Conservation (phyloP, 2,797 vertebrate species). For the Mastacembelus armatus region DNA sequence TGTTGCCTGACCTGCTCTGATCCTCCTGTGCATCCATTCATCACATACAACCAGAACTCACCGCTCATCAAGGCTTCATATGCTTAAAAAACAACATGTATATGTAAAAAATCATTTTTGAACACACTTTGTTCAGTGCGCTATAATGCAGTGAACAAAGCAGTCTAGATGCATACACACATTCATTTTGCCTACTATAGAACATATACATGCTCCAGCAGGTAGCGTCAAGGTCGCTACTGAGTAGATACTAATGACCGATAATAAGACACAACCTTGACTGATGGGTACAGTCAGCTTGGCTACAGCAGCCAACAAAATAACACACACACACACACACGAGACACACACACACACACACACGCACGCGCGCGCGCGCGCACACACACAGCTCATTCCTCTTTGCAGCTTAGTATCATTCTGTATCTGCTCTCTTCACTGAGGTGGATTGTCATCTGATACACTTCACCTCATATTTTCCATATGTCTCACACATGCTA, state of each 20-base stretch:
- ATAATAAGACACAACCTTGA: constrained; percentile 80
- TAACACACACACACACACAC: constrained; percentile 9
- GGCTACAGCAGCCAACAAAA: constrained; percentile 55
- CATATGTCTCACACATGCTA: too few species aligned
- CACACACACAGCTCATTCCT: constrained; percentile 4
- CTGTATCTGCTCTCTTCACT: constrained; percentile 29
- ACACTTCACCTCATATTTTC: constrained; percentile 25
- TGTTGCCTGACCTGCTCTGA: constrained; percentile 60
- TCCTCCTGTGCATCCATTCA: constrained; percentile 59
- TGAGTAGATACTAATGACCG: constrained; percentile 77
- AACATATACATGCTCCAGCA: constrained; percentile 58
- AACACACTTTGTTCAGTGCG: constrained; percentile 36
- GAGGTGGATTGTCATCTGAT: constrained; percentile 39
- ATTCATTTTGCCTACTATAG: constrained; percentile 54
- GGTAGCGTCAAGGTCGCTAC: constrained; percentile 70
- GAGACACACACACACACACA: constrained; percentile 12
- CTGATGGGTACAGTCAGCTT: constrained; percentile 75
- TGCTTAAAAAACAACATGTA: constrained; percentile 20
- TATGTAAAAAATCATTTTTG: constrained; percentile 19
- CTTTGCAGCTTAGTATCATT: constrained; percentile 34
- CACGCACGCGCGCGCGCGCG: neutral
- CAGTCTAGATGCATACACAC: constrained; percentile 4
- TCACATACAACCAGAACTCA: constrained; percentile 53
- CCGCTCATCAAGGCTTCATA: constrained; percentile 48
- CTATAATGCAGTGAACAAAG: constrained; percentile 17